Base-by-base conservation (phyloP, 2,888 invertebrate species). In the Epirrita christyi region DNA sequence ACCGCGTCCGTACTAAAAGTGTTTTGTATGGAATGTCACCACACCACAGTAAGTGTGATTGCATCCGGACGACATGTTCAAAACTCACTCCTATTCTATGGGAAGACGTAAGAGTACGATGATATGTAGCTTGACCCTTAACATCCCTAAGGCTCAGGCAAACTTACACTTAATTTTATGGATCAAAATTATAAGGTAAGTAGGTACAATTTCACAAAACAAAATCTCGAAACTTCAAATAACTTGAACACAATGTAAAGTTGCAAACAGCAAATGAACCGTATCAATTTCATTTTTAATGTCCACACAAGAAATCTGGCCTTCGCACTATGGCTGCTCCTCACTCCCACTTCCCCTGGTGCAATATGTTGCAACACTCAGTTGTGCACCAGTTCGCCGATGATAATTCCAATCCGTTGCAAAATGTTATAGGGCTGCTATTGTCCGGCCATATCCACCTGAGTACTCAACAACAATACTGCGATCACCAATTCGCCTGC, bases 341-440 rank as follows among this genome's bases (percentile, higher is more conserved):
- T 53, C 72, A 74, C 83, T 81, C 82, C 85, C 69, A 78, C 81
- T 85, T 88, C 85, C 87, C 84, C 80, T 88, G 82, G 66, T 78
- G 86, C 85, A 86, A 81, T 41, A 10, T 54, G 47, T 48, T 49
- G 49, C 55, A 42, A 59, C 55, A 49, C 44, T 10, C 44, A 76
- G 88, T 86, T 89, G 85, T 91, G 91, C 91, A 92, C 91, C 78
- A 90, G 85, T 91, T 90, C 84, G 79, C 75, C 78, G 82, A 88
- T 89, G 88, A 91, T 92, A 90, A 91, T 92, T 88, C 88, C 86
- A 72, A 88, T 84, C 80, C 78, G 70, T 92, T 92, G 89, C 91
- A 83, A 88, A 83, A 89, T 73, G 64, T 56, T 64, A 64, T 80
- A 55, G 59, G 59, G 55, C 38, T 47, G 50, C 27, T 46, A 5